phyloP scores from a whole-genome alignment of 1,140 invertebrate species.

The Brachionus koreanus region DNA sequence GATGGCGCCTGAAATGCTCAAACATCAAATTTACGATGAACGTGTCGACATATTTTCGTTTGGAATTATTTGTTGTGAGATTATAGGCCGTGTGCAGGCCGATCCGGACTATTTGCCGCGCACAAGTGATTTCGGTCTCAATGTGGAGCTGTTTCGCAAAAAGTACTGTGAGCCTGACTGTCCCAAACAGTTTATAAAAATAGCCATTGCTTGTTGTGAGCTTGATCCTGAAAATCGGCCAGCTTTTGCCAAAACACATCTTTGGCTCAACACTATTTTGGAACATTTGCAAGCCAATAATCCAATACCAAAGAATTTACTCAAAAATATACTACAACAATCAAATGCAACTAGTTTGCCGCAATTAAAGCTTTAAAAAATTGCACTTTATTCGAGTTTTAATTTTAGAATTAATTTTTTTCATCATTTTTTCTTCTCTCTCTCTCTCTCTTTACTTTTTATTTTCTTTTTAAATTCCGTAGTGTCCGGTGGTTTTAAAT shows the following conservation, averaged over 20 bases:
- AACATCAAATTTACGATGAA: conserved; percentile 55
- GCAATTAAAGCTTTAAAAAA: conserved; percentile 1
- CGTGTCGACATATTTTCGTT: conserved; percentile 56
- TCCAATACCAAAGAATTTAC: conserved; percentile 42
- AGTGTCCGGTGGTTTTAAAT: conserved; percentile 32
- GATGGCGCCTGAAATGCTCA: conserved; percentile 59
- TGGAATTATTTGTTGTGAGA: conserved; percentile 63
- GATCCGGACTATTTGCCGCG: conserved; percentile 85
- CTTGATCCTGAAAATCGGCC: conserved; percentile 79
- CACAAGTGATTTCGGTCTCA: conserved; percentile 82
- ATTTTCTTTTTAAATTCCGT: conserved; percentile 6
- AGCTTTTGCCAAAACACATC: conserved; percentile 62
- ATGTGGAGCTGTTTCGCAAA: conserved; percentile 76
- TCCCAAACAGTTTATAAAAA: conserved; percentile 77
- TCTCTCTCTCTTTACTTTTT: neutral
- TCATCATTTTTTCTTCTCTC: too few species aligned
- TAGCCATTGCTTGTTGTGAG: conserved; percentile 82
- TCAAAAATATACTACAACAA: conserved; percentile 31
- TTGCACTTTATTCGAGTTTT: neutral
- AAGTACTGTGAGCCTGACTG: conserved; percentile 77
- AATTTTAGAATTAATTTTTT: neutral
- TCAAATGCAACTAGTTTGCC: neutral
- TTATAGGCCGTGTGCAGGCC: conserved; percentile 84
- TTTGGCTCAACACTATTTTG: conserved; percentile 26
- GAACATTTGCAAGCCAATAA: conserved; percentile 9